Evolutionary conservation across 2,113 vertebrate species (phyloP), one percentile per base, ranked within the genome.

Genomic region (Brachypteracias leptosomus): DNA sequence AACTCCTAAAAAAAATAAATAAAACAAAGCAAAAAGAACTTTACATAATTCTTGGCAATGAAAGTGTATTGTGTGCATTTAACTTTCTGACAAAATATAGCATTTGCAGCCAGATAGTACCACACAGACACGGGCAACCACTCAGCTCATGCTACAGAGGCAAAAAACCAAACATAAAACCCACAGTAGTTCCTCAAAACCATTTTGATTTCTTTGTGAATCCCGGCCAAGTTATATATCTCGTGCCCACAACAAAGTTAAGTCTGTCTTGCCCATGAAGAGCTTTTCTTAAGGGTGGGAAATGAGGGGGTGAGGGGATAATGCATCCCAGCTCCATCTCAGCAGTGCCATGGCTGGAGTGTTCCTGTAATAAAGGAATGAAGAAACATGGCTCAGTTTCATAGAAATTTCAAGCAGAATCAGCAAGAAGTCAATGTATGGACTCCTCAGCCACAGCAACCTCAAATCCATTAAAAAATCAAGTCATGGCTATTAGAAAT

Each of bases 1-100:
- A 91, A 58, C n/a, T 93, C 20, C 35, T 67, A 38, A 66, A 26
- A 3, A 4, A 19, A 17, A 13, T 4, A 14, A 84, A 52, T 7
- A 70, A 65, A 33, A 55, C 12, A 78, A 87, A 72, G 33, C 24
- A 67, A 85, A 85, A 95, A 67, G 36, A 95, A 70, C 40, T 87
- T 88, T 46, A 92, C 49, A 61, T 91, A 85, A 90, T 88, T 87
- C 59, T 91, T 94, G 92, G 59, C 63, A 90, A 78, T 24, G 16
- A 40, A 85, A 68, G 20, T 25, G 26, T 36, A 57, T 83, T 75
- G 15, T 72, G 85, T 70, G 70, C 26, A 59, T 94, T 80, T 95
- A 67, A 91, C 85, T 85, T 93, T 76, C 86, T 89, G 77, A 92
- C 79, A 89, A 79, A 91, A 90, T 82, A 57, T 89, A 73, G 70